phyloP scores from a whole-genome alignment of 2,888 invertebrate species.

The Synergus laeviventris region DNA sequence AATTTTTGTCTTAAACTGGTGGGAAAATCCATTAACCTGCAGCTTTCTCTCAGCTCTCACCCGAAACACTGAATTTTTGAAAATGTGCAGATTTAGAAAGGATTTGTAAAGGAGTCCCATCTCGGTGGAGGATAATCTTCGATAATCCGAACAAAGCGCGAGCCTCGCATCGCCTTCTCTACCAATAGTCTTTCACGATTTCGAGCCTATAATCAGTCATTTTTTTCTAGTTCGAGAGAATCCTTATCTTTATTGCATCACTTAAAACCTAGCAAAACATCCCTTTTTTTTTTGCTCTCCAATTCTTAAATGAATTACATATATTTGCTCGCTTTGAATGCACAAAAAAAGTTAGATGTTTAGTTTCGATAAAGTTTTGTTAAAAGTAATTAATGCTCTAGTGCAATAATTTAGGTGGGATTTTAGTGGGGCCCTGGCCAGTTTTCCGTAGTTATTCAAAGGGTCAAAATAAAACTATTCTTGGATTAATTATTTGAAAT shows the following conservation, averaged over 20 bases:
- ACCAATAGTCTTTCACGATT: conserved; percentile 11
- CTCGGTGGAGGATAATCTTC: conserved; percentile 44
- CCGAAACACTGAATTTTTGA: conserved; percentile 46
- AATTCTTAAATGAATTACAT: too few relatives aligned
- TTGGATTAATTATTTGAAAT: too few relatives aligned
- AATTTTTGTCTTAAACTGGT: conserved; percentile 8
- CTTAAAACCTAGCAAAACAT: background rate
- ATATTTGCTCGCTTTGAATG: too few relatives aligned
- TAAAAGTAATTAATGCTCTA: background rate
- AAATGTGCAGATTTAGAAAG: conserved; percentile 34
- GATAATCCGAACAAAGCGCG: conserved; percentile 36
- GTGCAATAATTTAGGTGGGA: too few relatives aligned
- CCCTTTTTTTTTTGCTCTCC: too few relatives aligned
- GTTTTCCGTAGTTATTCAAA: too few relatives aligned
- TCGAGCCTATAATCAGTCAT: background rate
- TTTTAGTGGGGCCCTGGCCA: too few relatives aligned
- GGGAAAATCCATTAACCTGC: conserved; percentile 18
- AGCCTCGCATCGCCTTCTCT: background rate
- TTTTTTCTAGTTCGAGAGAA: background rate
- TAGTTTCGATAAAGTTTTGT: background rate
- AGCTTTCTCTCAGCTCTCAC: conserved; percentile 19
- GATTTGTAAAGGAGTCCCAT: conserved; percentile 38
- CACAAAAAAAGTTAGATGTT: background rate
- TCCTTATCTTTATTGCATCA: conserved; percentile 22
- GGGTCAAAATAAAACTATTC: too few relatives aligned